Conservation (phyloP, 1,140 invertebrate species). For the Mesaphorura yosii region DNA sequence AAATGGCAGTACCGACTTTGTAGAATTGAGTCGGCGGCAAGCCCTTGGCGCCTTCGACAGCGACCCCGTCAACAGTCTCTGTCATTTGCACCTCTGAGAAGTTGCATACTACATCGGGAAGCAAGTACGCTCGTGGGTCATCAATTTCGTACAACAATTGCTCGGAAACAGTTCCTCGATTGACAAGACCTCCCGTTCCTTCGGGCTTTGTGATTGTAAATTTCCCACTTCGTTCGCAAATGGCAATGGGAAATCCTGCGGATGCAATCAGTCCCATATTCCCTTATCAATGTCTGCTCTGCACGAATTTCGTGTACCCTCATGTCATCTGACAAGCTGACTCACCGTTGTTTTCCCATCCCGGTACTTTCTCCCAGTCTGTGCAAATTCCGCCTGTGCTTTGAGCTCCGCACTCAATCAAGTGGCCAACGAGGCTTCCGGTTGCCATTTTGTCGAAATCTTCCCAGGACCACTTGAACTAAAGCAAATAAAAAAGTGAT, state of each 20-base stretch:
- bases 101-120: conserved; percentile 45
- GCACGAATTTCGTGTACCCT: no score
- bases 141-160: conserved; percentile 46
- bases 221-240: conserved; percentile 37
- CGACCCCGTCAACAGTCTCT: conserved; percentile 36
- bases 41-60: conserved; percentile 40
- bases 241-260: conserved; percentile 44
- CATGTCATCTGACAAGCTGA: neutral
- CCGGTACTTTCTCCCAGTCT: conserved; percentile 41
- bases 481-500: no score
- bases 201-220: conserved; percentile 42
- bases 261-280: no score
- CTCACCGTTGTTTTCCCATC: conserved; percentile 39
- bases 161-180: conserved; percentile 39
- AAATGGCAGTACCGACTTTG: conserved; percentile 36
- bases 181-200: conserved; percentile 42
- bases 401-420: conserved; percentile 47
- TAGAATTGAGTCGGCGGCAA: conserved; percentile 39
- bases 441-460: conserved; percentile 39
- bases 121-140: conserved; percentile 40
- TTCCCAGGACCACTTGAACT: conserved; percentile 38
- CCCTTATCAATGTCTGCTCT: neutral
- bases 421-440: conserved; percentile 43
- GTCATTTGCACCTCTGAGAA: conserved; percentile 39
- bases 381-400: conserved; percentile 44